Conservation (phyloP, 2,888 invertebrate genomes). For the Apamea monoglypha region DNA sequence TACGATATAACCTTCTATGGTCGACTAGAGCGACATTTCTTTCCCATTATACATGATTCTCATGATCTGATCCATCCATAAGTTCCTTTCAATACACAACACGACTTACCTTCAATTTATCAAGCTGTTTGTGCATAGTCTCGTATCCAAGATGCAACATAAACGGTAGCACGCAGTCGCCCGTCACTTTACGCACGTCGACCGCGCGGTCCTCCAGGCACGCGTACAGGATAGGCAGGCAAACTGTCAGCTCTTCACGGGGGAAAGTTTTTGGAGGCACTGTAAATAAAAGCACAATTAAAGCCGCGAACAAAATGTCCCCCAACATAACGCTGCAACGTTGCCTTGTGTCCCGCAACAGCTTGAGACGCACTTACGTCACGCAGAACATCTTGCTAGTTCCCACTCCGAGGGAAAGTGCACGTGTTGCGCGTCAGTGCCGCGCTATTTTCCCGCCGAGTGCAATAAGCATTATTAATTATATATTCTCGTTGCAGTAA, state of each 20-base stretch:
- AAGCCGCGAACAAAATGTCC: background rate
- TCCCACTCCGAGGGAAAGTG: no score
- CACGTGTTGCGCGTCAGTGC: background rate
- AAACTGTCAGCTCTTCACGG: slow-evolving; percentile 94
- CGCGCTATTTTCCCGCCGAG: background rate
- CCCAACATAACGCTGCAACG: background rate
- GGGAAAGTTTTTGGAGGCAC: slow-evolving; percentile 93
- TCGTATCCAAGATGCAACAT: slow-evolving; percentile 98
- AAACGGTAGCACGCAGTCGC: slow-evolving; percentile 96
- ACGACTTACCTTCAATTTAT: slow-evolving; percentile 93
- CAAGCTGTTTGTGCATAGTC: slow-evolving; percentile 93
- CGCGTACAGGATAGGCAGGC: slow-evolving; percentile 94
- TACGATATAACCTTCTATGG: background rate
- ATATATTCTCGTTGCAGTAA: background rate
- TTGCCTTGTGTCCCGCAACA: background rate
- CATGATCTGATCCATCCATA: background rate
- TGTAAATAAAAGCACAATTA: slow-evolving; percentile 65
- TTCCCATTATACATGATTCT: background rate
- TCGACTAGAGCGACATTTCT: background rate
- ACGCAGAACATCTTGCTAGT: background rate
- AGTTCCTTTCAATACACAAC: background rate
- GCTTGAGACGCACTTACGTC: no score
- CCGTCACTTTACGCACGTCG: slow-evolving; percentile 97
- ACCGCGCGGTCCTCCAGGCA: slow-evolving; percentile 97
- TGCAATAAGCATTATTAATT: background rate